Evolutionary conservation across 2,888 invertebrate species (phyloP).

Genomic region (Eupithecia abbreviata): DNA sequence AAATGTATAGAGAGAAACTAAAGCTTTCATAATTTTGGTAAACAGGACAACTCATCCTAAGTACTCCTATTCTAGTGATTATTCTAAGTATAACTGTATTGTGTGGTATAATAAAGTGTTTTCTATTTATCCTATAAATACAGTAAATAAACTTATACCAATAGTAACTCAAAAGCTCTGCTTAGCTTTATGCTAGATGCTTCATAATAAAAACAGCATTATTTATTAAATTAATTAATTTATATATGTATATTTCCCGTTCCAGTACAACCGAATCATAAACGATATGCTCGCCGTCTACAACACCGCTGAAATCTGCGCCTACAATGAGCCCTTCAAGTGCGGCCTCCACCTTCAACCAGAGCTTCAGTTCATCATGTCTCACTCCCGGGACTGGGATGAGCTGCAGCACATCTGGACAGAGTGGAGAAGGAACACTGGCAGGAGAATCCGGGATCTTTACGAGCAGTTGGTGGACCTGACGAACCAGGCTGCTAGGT

Average conservation of each 20-base stretch:
- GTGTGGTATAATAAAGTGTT: too few relatives aligned
- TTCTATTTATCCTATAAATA: too few relatives aligned
- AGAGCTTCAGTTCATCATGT: conserved; percentile 90
- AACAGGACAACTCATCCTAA: too few relatives aligned
- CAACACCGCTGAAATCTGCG: conserved; percentile 93
- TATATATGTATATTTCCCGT: conserved; percentile 16
- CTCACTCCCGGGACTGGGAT: conserved; percentile 91
- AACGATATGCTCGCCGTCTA: conserved; percentile 95
- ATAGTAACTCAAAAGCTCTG: too few relatives aligned
- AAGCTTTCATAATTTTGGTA: too few relatives aligned
- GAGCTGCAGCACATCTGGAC: conserved; percentile 94
- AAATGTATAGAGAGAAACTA: too few relatives aligned
- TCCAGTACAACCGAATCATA: conserved; percentile 92
- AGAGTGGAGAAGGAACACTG: conserved; percentile 94
- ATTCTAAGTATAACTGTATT: too few relatives aligned
- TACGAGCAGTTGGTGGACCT: conserved; percentile 91
- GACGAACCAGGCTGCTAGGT: conserved; percentile 90
- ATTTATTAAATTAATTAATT: too few relatives aligned
- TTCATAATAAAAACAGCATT: too few relatives aligned
- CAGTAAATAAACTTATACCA: too few relatives aligned
- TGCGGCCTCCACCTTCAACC: conserved; percentile 93
- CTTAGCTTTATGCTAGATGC: too few relatives aligned
- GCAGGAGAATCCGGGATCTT: conserved; percentile 89
- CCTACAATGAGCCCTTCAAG: conserved; percentile 91
- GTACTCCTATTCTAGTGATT: too few relatives aligned